Conservation (phyloP, 2,797 vertebrate species). For the Caiman crocodilus region DNA sequence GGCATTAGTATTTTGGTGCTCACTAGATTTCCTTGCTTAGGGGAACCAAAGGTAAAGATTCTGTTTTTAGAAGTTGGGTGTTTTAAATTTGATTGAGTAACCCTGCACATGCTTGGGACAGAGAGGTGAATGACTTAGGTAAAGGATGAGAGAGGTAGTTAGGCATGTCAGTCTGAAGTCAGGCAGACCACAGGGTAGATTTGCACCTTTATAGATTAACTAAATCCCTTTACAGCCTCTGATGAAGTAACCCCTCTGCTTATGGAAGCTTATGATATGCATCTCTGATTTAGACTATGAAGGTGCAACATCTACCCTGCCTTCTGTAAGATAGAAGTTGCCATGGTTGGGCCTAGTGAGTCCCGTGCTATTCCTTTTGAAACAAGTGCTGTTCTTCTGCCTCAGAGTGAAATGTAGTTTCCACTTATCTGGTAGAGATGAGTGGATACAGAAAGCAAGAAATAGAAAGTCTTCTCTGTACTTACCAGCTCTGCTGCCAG, state of each 20-base stretch:
- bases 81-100: background rate
- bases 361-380: slow-evolving; percentile 59
- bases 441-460: background rate
- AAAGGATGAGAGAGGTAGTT: background rate
- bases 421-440: background rate
- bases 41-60: background rate
- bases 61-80: background rate
- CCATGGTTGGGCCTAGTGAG: background rate
- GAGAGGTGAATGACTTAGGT: background rate
- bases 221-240: too few relatives aligned
- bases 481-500: too few relatives aligned
- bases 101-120: too few relatives aligned
- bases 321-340: background rate
- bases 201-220: too few relatives aligned
- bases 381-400: slow-evolving; percentile 33
- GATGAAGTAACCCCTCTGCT: too few relatives aligned
- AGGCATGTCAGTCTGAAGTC: too few relatives aligned
- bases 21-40: background rate
- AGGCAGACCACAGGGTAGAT: too few relatives aligned
- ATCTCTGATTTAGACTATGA: too few relatives aligned
- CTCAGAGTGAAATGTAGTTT: slow-evolving; percentile 18
- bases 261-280: too few relatives aligned
- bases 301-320: too few relatives aligned
- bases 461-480: background rate
- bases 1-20: background rate